A percentile compares a stretch with the other conserved stretches of the same genome.
Conservation (phyloP, 2,113 vertebrate genomes). For the Gavia stellata region DNA sequence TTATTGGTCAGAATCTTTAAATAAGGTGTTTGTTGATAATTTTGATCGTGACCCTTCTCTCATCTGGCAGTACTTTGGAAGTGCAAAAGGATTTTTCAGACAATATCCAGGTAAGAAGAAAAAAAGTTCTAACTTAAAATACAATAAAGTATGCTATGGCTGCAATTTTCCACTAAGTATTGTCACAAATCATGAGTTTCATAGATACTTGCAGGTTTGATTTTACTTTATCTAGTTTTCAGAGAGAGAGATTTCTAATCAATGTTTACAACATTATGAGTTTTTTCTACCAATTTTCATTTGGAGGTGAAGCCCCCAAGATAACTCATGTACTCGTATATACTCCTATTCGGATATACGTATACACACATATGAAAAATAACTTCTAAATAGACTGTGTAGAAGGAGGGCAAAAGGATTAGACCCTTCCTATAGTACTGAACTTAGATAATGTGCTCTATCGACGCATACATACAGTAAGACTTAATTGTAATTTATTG, state of each 20-base stretch:
- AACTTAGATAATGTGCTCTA: background rate
- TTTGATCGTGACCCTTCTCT: slow-evolving; percentile 96
- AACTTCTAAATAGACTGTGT: background rate
- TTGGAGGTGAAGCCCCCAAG: background rate
- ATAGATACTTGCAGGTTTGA: background rate
- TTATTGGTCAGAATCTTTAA: slow-evolving; percentile 97
- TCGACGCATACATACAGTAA: fast-evolving
- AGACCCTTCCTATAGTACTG: background rate
- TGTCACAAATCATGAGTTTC: background rate
- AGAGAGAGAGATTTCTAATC: background rate
- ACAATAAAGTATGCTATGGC: background rate
- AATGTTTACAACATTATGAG: background rate
- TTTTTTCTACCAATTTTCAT: background rate
- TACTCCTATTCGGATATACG: background rate
- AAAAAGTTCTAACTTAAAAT: background rate
- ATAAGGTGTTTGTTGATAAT: slow-evolving; percentile 97
- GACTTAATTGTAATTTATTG: background rate
- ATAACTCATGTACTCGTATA: background rate
- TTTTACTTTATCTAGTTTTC: background rate
- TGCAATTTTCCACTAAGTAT: background rate
- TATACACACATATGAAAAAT: background rate
- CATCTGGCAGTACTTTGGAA: slow-evolving; percentile 99
- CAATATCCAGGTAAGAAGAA: slow-evolving; percentile 93
- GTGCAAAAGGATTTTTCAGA: slow-evolving; percentile 97
- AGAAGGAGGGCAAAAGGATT: background rate